Evolutionary conservation across 2,888 invertebrate species (phyloP), one percentile per base, ranked within the genome.

Genomic region (Mongoloraphidia duomilia): DNA sequence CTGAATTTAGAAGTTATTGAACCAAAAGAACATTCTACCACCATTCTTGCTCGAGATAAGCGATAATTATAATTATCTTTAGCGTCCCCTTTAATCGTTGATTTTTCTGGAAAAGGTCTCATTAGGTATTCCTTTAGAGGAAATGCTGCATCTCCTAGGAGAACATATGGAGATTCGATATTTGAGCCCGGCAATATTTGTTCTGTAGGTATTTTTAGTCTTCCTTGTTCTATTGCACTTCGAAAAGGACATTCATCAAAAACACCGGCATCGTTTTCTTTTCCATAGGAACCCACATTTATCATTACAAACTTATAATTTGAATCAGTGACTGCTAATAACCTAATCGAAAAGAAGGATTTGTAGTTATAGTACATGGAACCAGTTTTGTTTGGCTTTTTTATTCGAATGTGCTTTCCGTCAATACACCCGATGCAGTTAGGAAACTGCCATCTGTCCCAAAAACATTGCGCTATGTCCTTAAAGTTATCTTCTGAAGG

Each of bases 61-160:
- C 56, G 50, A 43, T 53, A 53, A 50, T 60, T 60, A 54, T 55
- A 58, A 46, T 37, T 43, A 53, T 53, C 49, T 51, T 55, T 56
- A 50, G 52, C 50, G 52, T 54, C 55, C 48, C 56, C 52, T 44
- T 47, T 49, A 53, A 56, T 53, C 44, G 54, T 47, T 46, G 41
- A 46, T 51, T 50, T 52, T 54, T 47, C 49, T 48, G 58, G 49
- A 40, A 33, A 53, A 38, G 48, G 54, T 11, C 50, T 41, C 47
- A 54, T 44, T 48, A 54, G 39, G 35, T 52, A 52, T 33, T 48
- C 42, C 46, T 49, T 42, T 12, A 54, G 38, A 36, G 44, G 44
- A 54, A 56, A 60, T 47, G 56, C 58, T 55, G 58, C 57, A 55
- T 60, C 57, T 46, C 54, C 60, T 48, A 59, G 35, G 51, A 60